Base-by-base conservation (phyloP, 2,888 invertebrate species). In the Dione juno region DNA sequence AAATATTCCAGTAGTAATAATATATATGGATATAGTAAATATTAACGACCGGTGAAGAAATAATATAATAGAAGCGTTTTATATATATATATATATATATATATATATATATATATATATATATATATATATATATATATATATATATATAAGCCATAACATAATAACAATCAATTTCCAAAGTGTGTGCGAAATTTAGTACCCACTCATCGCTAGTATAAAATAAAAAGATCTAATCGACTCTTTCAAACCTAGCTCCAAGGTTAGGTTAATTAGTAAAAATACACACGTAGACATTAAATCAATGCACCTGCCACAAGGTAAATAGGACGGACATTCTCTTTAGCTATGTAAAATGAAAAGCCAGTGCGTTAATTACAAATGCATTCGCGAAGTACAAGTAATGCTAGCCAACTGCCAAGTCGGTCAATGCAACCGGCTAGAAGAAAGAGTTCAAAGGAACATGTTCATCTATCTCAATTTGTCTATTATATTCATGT, bases 311-410 rank as follows among this genome's bases (percentile, higher is more conserved):
- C 66, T 66, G 66, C 48, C 59, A 67, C 67, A 61, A 67, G 77
- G 78, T 82, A 84, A 86, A 85, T 82, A 81, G 82, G 83, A 84
- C 84, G 79, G 79, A 81, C 80, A 82, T 81, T 84, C 79, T 82
- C 81, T 81, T 82, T 82, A 82, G 79, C 82, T 83, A 84, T 82
- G 85, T 83, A 84, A 84, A 85, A 84, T 84, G 81, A 83, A 86
- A 85, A 87, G 81, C 79, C 73, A 76, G 79, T 78, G 84, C 83
- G 82, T 83, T 87, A 87, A 87, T 86, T 86, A 79, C 80, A 77
- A 82, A 82, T 81, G 81, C 82, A 82, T 84, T 84, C 78, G 81
- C 83, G 81, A 84, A 81, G 81, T 84, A 82, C 76, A 72, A 79
- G 77, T 77, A 78, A 75, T 78, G 77, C 77, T 76, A 74, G 74